A percentile compares a stretch with the other conserved stretches of the same genome.
These are phyloP conservation scores for Ophthalmolycus amberensis DNA, from an alignment of 2,113 vertebrate genomes.

Conservation along the genomic window DNA sequence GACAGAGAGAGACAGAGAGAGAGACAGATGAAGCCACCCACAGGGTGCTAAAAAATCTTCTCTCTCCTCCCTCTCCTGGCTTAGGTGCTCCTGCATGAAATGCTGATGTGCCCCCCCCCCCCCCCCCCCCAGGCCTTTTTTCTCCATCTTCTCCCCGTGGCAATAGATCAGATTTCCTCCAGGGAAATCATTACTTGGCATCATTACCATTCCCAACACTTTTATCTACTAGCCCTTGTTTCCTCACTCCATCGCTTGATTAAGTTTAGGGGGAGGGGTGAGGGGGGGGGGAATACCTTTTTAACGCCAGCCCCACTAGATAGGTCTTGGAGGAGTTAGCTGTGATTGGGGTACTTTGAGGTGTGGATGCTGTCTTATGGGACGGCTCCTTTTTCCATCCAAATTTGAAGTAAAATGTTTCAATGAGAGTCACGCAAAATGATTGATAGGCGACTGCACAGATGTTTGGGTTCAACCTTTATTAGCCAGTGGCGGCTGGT, in stretches of 20 bases:
- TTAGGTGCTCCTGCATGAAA: slow-evolving; percentile 75
- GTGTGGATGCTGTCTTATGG: slow-evolving; percentile 42
- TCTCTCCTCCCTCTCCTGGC: slow-evolving; percentile 52
- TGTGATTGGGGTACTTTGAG: slow-evolving; percentile 62
- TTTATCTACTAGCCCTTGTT: slow-evolving; percentile 93
- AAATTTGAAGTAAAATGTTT: slow-evolving; percentile 30
- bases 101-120: slow-evolving; percentile 71
- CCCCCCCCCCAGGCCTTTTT: slow-evolving; percentile 78
- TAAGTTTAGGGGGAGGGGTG: slow-evolving; percentile 80
- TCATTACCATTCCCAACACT: slow-evolving; percentile 94
- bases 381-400: slow-evolving; percentile 18
- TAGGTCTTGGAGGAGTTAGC: slow-evolving; percentile 50
- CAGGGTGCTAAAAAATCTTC: slow-evolving; percentile 68
- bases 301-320: slow-evolving; percentile 66
- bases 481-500: slow-evolving; percentile 44
- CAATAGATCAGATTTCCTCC: slow-evolving; percentile 95
- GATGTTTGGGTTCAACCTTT: slow-evolving; percentile 63
- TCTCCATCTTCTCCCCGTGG: slow-evolving; percentile 87
- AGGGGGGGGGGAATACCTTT: slow-evolving; percentile 20
- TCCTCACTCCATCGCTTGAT: slow-evolving; percentile 90
- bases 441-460: slow-evolving; percentile 44
- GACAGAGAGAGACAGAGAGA: not conserved
- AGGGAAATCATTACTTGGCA: slow-evolving; percentile 98
- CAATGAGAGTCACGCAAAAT: slow-evolving; percentile 10
- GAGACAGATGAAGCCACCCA: slow-evolving; percentile 45